Percentiles rank a stretch among this genome's conserved stretches.
These are phyloP conservation scores for Atethmia centrago DNA, from an alignment of 2,888 invertebrate genomes.

Conservation along the genomic window DNA sequence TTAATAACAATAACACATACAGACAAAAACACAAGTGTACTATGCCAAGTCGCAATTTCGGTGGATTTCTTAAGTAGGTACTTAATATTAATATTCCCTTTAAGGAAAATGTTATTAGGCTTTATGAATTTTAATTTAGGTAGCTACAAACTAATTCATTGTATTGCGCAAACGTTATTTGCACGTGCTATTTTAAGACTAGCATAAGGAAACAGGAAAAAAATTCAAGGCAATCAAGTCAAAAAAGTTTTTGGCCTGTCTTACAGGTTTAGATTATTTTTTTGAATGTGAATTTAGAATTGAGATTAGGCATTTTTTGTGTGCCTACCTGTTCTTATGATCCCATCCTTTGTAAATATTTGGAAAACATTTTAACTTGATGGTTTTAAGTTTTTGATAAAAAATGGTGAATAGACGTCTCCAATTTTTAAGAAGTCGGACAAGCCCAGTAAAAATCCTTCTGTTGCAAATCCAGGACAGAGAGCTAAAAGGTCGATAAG, in stretches of 20 bases:
- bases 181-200: constrained; percentile 34
- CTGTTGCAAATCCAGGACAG: neutral
- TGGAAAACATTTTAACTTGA: neutral
- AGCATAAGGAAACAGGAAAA: constrained; percentile 48
- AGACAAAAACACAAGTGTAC: too few relatives aligned
- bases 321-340: constrained; percentile 8
- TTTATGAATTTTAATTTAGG: constrained; percentile 16
- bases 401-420: neutral
- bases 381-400: neutral
- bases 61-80: constrained; percentile 15
- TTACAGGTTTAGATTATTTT: constrained; percentile 38
- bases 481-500: neutral
- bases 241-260: constrained; percentile 38
- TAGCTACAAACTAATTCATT: constrained; percentile 7
- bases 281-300: constrained; percentile 12
- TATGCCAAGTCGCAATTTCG: neutral
- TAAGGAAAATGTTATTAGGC: constrained; percentile 1
- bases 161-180: constrained; percentile 13
- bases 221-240: constrained; percentile 61
- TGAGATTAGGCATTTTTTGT: constrained; percentile 23
- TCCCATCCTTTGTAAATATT: constrained; percentile 14
- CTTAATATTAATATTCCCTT: constrained; percentile 38
- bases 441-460: neutral
- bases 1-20: too few relatives aligned
- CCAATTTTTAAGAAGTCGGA: neutral